Evolutionary conservation across 2,888 invertebrate species (phyloP).

Genomic region (Luffia ferchaultella): DNA sequence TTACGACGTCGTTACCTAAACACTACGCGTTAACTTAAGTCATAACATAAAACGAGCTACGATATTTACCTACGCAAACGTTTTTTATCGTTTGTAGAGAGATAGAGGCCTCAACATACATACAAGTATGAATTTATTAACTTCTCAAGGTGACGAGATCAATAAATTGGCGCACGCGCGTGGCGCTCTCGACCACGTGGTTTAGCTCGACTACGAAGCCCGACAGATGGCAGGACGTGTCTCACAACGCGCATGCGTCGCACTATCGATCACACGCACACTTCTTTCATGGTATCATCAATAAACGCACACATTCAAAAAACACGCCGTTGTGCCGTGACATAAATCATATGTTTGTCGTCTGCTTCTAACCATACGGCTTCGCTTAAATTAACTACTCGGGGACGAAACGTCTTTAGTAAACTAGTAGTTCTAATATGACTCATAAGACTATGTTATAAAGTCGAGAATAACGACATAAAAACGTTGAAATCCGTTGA

Average conservation of each 20-base stretch:
- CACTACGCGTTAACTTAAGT: too few species aligned
- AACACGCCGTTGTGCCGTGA: too few species aligned
- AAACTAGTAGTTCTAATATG: too few species aligned
- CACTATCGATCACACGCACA: conserved; percentile 50
- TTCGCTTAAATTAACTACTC: conserved; percentile 42
- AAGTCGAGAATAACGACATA: too few species aligned
- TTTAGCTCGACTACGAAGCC: conserved; percentile 5
- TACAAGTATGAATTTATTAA: conserved; percentile 49
- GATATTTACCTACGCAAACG: too few species aligned
- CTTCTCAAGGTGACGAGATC: conserved; percentile 55
- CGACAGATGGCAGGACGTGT: conserved; percentile 47
- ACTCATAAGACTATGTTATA: too few species aligned
- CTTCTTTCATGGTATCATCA: conserved; percentile 14
- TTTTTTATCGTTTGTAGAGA: too few species aligned
- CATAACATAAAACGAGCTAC: too few species aligned
- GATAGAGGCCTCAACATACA: too few species aligned
- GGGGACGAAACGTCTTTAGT: conserved; percentile 49
- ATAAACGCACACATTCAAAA: conserved; percentile 19
- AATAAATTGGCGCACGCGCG: conserved; percentile 45
- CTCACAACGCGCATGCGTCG: conserved; percentile 44
- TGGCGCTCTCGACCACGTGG: conserved; percentile 35
- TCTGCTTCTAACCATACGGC: conserved; percentile 49
- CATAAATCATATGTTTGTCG: conserved; percentile 56
- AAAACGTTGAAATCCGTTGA: conserved; percentile 43
- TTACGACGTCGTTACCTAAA: too few species aligned